Base-by-base conservation (phyloP, 2,113 vertebrate species). In the Hemiprocne comata region DNA sequence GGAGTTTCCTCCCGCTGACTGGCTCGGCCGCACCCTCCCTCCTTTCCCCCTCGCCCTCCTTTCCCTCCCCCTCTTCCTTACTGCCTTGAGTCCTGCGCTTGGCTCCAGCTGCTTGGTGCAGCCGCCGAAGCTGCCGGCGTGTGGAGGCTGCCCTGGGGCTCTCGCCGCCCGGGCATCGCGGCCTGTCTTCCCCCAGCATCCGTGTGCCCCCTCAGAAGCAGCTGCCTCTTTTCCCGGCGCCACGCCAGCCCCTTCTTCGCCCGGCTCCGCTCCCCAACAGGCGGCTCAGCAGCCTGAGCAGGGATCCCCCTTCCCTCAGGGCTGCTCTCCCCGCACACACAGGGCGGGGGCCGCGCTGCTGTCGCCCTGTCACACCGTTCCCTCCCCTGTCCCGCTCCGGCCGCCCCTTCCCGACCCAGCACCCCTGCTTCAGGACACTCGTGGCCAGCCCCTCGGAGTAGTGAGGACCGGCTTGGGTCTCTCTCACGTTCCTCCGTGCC, bases 21-120 rank as follows among this genome's bases (percentile, higher is more conserved):
- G 11, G 2, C 7, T 3, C 2, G 5, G 60, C 33, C 3, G 25
- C 23, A n/a, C n/a, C n/a, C n/a, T n/a, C 9, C 6, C 0, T 4
- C 10, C 4, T 9, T 0, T 9, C 2, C 2, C 1, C 2, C 8
- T 12, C n/a, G n/a, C 8, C 23, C 13, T 3, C 2, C 1, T 2
- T 7, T 12, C 11, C 23, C 10, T 6, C 9, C 2, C 7, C 28
- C 19, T 6, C 4, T n/a, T n/a, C n/a, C n/a, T n/a, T n/a, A n/a
- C n/a, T n/a, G n/a, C n/a, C n/a, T n/a, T n/a, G n/a, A n/a, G 3
- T 7, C 6, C 3, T 2, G 4, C 18, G 60, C 17, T 21, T 42
- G 13, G 1, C 10, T 64, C 8, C 17, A 4, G 6, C 11, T 6
- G 3, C 17, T 29, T 36, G 1, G 2, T 10, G 50, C 5, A 20